Base-by-base conservation (phyloP, 1,140 invertebrate species). In the Pteromalus puparum region DNA sequence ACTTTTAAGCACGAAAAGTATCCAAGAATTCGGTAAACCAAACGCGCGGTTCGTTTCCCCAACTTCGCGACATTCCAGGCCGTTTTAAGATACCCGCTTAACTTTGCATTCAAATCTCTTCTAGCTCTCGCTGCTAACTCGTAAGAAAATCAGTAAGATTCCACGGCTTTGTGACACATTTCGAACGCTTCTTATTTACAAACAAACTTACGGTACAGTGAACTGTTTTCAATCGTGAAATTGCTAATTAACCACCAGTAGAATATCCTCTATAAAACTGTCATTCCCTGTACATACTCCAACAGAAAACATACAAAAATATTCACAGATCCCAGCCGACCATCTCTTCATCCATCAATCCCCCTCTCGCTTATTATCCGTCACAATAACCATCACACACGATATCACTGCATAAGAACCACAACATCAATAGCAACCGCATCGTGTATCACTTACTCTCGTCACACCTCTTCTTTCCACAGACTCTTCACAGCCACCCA, bases 61-160 rank as follows among this genome's bases (percentile, higher is more conserved):
- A 61, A 61, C 53, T 61, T n/a, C 21, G 53, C 53, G 53, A 61
- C 53, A 61, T 61, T 61, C 53, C 53, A 61, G 26, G 18, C 53
- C 65, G 18, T 10, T 38, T 48, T 91, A 91, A 92, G 91, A 92
- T 90, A 84, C 90, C 84, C 88, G 92, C 92, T 91, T 93, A 89
- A 90, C 92, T 91, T 91, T 85, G 93, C 92, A 90, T 93, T 93
- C 92, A 93, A 92, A 90, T 92, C 92, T 91, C 92, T 90, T 85
- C 70, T 72, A 28, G 38, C 34, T 46, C 74, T 46, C 28, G 12
- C 73, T 85, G 72, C 79, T 86, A 76, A 83, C 70, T 74, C 15
- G n/a, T 61, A 42, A 82, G 72, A 67, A 75, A 75, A 65, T 28
- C 48, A 15, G 5, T 15, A 70, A 83, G 77, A 76, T 24, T 81